These are phyloP conservation scores for Coremacera marginata DNA, from an alignment of 2,888 invertebrate species.

Conservation along the genomic window DNA sequence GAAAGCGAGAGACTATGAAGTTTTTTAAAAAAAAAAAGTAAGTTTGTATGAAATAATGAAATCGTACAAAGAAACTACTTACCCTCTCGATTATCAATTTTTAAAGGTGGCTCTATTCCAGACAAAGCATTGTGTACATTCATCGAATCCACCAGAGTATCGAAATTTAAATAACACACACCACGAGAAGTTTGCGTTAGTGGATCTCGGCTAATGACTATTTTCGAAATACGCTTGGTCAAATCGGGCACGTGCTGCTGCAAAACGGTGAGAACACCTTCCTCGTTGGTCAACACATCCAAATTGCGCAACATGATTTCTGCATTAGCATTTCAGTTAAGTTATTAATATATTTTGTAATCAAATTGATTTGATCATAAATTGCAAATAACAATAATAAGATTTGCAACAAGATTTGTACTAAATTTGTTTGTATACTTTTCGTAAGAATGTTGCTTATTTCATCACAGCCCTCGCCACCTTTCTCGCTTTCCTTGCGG, in stretches of 20 bases:
- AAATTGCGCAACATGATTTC: constrained; percentile 89
- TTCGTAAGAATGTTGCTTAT: constrained; percentile 86
- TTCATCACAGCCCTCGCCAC: constrained; percentile 87
- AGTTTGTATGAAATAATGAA: no score
- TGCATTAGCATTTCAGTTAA: constrained; percentile 57
- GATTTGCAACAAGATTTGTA: constrained; percentile 41
- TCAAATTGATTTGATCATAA: constrained; percentile 31
- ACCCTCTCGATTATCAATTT: constrained; percentile 70
- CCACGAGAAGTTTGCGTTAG: constrained; percentile 86
- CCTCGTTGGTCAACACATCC: constrained; percentile 93
- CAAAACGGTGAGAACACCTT: constrained; percentile 86
- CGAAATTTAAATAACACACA: constrained; percentile 85
- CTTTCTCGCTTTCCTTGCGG: constrained; percentile 85
- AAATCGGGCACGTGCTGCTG: constrained; percentile 78
- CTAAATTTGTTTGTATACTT: constrained; percentile 71
- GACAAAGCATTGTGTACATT: constrained; percentile 80
- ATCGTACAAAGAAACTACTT: not conserved
- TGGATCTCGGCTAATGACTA: constrained; percentile 86
- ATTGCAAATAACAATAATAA: constrained; percentile 37
- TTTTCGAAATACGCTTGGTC: constrained; percentile 84
- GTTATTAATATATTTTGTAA: constrained; percentile 35
- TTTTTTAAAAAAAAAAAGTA: no score
- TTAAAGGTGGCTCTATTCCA: constrained; percentile 70
- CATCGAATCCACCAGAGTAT: constrained; percentile 86
- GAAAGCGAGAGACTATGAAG: no score